These are phyloP conservation scores for Platalea minor DNA, from an alignment of 2,797 vertebrate genomes.

Conservation along the genomic window DNA sequence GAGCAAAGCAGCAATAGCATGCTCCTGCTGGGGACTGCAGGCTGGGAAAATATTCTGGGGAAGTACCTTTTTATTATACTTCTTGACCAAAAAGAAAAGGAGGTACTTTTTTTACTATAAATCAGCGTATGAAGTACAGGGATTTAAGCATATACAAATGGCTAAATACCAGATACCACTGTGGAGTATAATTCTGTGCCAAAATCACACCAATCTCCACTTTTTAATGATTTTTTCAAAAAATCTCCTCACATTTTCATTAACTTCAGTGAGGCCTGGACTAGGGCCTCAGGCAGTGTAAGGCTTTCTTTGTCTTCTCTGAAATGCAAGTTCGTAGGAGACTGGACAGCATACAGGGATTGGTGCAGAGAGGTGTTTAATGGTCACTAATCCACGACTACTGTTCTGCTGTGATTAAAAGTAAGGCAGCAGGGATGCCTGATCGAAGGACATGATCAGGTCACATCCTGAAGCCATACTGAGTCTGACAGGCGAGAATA, in stretches of 20 bases:
- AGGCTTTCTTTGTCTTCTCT: not conserved
- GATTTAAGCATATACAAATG: not conserved
- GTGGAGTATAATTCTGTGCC: not conserved
- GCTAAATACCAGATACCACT: not conserved
- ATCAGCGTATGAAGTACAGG: not conserved
- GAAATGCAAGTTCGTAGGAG: not conserved
- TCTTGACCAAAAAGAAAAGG: not conserved
- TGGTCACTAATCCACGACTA: not conserved
- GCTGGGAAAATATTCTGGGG: not conserved
- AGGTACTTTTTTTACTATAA: not conserved
- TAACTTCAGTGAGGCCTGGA: not conserved
- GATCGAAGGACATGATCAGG: not conserved
- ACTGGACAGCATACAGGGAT: not conserved
- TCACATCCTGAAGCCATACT: not conserved
- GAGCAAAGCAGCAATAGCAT: not conserved
- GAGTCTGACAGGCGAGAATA: not conserved
- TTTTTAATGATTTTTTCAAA: not conserved
- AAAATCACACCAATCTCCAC: not conserved
- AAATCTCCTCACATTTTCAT: not conserved
- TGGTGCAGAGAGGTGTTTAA: not conserved
- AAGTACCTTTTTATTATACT: not conserved
- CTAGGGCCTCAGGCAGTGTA: not conserved
- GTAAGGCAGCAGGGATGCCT: not conserved
- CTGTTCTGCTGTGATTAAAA: not conserved
- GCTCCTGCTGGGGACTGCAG: not conserved